Evolutionary conservation across 92 coral and sea anemone species (phyloP).

Genomic region (Parazoanthus atlanticus): DNA sequence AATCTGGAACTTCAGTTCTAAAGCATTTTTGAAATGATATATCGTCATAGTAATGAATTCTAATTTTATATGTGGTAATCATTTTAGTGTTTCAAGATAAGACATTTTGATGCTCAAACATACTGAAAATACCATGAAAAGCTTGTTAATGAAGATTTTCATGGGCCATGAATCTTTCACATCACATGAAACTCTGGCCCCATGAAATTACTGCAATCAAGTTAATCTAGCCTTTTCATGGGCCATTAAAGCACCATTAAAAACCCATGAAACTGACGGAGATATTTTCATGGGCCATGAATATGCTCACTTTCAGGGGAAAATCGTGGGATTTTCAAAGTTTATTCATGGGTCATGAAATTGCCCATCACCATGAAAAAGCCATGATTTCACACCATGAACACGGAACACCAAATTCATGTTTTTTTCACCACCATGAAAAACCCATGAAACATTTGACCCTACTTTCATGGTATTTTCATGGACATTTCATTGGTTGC

Average conservation of each 20-base stretch:
- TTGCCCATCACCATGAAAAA: not conserved
- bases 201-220: not conserved
- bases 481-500: not conserved
- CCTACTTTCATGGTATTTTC: not conserved
- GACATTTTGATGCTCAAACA: too few species aligned
- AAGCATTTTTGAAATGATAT: too few species aligned
- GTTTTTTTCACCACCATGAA: not conserved
- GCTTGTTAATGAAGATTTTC: too few species aligned
- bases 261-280: not conserved
- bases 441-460: not conserved
- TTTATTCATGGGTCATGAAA: not conserved
- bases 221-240: not conserved
- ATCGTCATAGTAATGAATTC: too few species aligned
- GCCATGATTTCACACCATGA: not conserved
- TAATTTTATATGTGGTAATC: too few species aligned
- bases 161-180: too few species aligned
- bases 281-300: not conserved
- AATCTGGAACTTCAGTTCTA: too few species aligned
- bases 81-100: too few species aligned
- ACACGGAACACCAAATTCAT: not conserved
- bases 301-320: not conserved
- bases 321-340: not conserved
- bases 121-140: too few species aligned
- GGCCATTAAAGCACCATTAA: not conserved
- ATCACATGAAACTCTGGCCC: not conserved